Evolutionary conservation across 2,888 invertebrate species (phyloP).

Genomic region (Eucera pruinosa): DNA sequence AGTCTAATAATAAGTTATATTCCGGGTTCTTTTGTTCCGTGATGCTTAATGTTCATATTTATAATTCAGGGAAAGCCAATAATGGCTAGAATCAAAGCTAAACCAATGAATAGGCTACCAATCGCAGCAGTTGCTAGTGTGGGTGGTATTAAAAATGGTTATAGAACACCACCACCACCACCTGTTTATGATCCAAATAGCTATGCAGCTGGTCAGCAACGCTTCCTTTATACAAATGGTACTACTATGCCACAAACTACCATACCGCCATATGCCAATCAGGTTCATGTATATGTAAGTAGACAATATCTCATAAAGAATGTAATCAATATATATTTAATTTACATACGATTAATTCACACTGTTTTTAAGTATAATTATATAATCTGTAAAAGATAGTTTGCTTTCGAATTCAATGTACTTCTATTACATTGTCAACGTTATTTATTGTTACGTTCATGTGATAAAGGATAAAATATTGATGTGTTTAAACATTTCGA

Average conservation of each 20-base stretch:
- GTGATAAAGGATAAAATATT: background rate
- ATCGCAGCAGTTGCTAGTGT: slow-evolving; percentile 85
- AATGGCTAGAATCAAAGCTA: slow-evolving; percentile 95
- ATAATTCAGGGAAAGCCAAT: slow-evolving; percentile 90
- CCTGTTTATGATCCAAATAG: slow-evolving; percentile 87
- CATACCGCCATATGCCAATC: slow-evolving; percentile 87
- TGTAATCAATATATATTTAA: slow-evolving; percentile 7
- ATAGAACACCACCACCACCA: slow-evolving; percentile 87
- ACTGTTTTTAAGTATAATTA: background rate
- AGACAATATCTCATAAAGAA: background rate
- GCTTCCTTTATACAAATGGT: slow-evolving; percentile 88
- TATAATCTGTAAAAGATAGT: slow-evolving; percentile 1
- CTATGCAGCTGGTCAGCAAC: slow-evolving; percentile 87
- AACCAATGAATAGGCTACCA: slow-evolving; percentile 90
- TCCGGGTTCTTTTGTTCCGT: background rate
- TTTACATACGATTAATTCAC: background rate
- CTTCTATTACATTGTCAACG: background rate
- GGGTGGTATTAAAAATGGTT: slow-evolving; percentile 88
- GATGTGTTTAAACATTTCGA: slow-evolving; percentile 3
- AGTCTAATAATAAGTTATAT: too few species aligned
- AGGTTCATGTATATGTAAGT: slow-evolving; percentile 88
- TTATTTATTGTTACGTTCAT: too few species aligned
- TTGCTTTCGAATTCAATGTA: slow-evolving; percentile 1
- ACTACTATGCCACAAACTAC: slow-evolving; percentile 87
- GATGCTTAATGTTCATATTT: slow-evolving; percentile 9